Evolutionary conservation across 2,888 invertebrate genomes (phyloP).

Genomic region (Hydroisotoma schaefferi): DNA sequence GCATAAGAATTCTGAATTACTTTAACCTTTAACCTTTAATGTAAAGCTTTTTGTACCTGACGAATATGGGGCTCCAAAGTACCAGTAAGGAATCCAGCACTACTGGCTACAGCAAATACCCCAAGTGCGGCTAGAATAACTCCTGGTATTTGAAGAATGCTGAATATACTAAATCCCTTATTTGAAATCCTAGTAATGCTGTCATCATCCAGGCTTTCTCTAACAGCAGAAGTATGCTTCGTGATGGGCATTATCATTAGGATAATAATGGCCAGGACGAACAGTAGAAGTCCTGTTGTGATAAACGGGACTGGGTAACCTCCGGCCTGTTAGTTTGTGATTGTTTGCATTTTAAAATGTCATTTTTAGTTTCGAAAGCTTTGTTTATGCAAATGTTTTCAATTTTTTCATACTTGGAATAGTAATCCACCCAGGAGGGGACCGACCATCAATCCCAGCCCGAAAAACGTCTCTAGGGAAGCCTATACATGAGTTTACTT

Average conservation of each 20-base stretch:
- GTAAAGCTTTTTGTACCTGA: slow-evolving; percentile 48
- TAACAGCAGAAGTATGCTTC: no score
- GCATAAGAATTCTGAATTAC: neutral
- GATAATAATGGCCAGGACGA: slow-evolving; percentile 71
- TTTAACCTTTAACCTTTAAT: neutral
- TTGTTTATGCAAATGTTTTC: neutral
- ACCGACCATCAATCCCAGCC: slow-evolving; percentile 53
- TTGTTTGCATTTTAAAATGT: neutral
- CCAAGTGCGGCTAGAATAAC: slow-evolving; percentile 51
- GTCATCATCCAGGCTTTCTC: no score
- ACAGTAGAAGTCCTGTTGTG: slow-evolving; percentile 69
- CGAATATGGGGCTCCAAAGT: slow-evolving; percentile 59
- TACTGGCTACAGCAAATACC: slow-evolving; percentile 51
- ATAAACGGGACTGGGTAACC: slow-evolving; percentile 78
- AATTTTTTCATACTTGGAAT: slow-evolving; percentile 13
- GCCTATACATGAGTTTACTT: slow-evolving; percentile 39
- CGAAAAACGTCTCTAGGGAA: slow-evolving; percentile 54
- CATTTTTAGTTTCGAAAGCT: neutral
- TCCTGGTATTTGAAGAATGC: slow-evolving; percentile 50
- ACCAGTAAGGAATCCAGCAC: slow-evolving; percentile 58
- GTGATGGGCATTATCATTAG: slow-evolving; percentile 64
- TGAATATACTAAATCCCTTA: slow-evolving; percentile 32
- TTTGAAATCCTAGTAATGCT: no score
- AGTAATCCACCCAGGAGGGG: slow-evolving; percentile 31
- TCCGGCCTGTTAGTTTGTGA: slow-evolving; percentile 57